Evolutionary conservation across 1,140 invertebrate genomes (phyloP).

Genomic region (Diorhabda carinulata): DNA sequence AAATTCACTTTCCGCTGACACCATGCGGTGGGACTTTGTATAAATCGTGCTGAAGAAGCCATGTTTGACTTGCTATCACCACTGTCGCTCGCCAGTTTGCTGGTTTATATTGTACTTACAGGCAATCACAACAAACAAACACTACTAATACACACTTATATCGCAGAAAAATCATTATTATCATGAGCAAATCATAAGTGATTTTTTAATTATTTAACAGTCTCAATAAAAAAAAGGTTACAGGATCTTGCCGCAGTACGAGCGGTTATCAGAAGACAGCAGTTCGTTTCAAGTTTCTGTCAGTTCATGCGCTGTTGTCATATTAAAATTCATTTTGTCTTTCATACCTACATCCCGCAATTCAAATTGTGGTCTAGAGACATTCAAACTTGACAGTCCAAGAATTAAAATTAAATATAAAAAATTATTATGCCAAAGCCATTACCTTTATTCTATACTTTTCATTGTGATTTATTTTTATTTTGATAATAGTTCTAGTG

Average conservation of each 20-base stretch:
- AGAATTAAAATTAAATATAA: too few species aligned
- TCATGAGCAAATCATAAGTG: constrained; percentile 47
- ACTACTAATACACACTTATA: constrained; percentile 37
- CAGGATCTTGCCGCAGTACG: constrained; percentile 44
- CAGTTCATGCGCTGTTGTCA: not conserved
- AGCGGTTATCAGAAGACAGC: constrained; percentile 24
- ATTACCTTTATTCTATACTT: too few species aligned
- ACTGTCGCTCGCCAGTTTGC: constrained; percentile 49
- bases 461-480: too few species aligned
- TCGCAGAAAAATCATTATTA: constrained; percentile 45
- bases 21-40: constrained; percentile 92
- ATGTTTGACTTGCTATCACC: constrained; percentile 60
- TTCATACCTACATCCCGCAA: too few species aligned
- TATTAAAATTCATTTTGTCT: not conserved
- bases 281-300: constrained; percentile 6
- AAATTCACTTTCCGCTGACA: constrained; percentile 95
- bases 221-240: constrained; percentile 44
- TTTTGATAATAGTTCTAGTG: too few species aligned
- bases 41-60: constrained; percentile 80
- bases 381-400: too few species aligned
- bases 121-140: constrained; percentile 39
- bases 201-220: constrained; percentile 35
- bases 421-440: too few species aligned
- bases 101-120: constrained; percentile 41
- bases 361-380: too few species aligned